Base-by-base conservation (phyloP, 92 coral and sea anemone genomes). In the Chrysogorgia sp. region DNA sequence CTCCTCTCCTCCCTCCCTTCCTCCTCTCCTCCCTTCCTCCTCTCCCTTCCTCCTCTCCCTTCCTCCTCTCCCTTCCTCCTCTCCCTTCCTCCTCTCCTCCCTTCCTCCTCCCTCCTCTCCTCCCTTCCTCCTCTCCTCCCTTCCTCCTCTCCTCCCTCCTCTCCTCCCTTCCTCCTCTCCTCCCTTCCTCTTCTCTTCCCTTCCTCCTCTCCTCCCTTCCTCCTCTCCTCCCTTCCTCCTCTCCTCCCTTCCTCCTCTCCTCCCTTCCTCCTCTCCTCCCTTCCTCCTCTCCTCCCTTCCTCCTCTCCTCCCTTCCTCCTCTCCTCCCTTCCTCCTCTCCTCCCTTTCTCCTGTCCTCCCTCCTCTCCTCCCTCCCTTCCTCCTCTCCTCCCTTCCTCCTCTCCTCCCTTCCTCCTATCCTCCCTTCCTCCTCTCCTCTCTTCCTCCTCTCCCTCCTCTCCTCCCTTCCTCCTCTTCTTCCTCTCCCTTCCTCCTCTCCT, bases 231-330 rank as follows among this genome's bases (percentile, higher is more conserved):
- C 59, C 59, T 52, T 52, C 59, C 59, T 52, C 17, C 59, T 20
- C 17, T 52, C 59, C 59, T 52, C 17, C 59, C 59, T 52, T 52
- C 59, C 59, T 52, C 17, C 59, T 17, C 17, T 52, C 26, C 59
- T 52, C 17, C 59, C 59, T 52, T 52, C 59, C 59, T 52, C 17
- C 26, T 20, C 17, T 52, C 59, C 59, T 52, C 17, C 59, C 59
- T 52, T 17, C 59, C 26, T 52, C 26, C 26, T 20, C 17, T 20
- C 22, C 59, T 52, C 26, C 59, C 59, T 52, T 17, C 59, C 43
- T 37, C 43, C 43, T 12, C 12, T 12, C 43, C 43, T 37, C 43
- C 43, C 43, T 37, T 12, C 43, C 43, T 37, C 43, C 43, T 12
- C 12, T 12, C 43, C 43, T 37, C 43, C 43, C 43, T 37, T 12